Evolutionary conservation across 2,888 invertebrate genomes (phyloP), one percentile per base, ranked within the genome.

Genomic region (Sturmia bella): DNA sequence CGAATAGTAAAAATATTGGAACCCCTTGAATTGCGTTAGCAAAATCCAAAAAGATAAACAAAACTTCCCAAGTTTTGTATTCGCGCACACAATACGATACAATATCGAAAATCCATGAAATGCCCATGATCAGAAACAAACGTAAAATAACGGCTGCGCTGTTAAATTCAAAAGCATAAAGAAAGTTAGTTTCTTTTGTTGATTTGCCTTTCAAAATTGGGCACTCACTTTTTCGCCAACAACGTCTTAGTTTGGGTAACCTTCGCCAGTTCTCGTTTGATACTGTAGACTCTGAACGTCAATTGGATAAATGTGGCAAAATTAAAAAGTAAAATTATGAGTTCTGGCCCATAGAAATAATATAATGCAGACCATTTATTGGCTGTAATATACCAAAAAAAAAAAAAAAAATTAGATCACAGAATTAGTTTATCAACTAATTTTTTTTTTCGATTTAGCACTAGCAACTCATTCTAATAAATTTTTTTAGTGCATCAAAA

Each of bases 101-200:
- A 70, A 96, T 92, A 88, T 96, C 96, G 90, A 95, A 93, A 0
- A 93, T 92, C 96, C 96, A 96, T 86, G 95, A 95, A 27, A 96
- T 93, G 0, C 96, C 96, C 96, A 96, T 96, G 27, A 96, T 95
- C 85, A 96, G 92, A 87, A 96, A 95, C n/a, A 97, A 91, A 87
- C 96, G 96, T 84, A 96, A 86, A 88, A 96, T 96, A 3, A 96
- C 91, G 32, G 93, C 93, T 89, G 94, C 96, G 89, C 96, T 96
- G 50, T 21, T 39, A 64, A 13, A 17, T 17, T 2, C 6, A 50
- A 1, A 48, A 6, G 24, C 1, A 48, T 54, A 5, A 68, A 27
- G 9, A 15, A 15, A 54, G n/a, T 54, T 19, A 9, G 6, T 27
- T 9, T 15, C 2, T 3, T 15, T n/a, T 15, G 6, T 27, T 15